phyloP scores from a whole-genome alignment of 2,888 invertebrate species.

The Phyllotreta striolata region DNA sequence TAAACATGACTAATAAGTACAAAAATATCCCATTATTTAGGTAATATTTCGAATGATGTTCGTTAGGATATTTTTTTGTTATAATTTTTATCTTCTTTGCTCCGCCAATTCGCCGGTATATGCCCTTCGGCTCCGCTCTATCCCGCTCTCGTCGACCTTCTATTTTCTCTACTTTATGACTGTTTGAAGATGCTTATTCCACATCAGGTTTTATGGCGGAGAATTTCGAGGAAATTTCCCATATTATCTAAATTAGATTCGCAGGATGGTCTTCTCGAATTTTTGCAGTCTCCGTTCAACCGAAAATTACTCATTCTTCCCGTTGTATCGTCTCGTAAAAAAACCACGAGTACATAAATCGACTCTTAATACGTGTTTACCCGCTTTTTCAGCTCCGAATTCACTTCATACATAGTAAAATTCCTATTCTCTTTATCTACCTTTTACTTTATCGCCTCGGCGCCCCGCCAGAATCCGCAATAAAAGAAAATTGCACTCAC shows the following conservation, averaged over 20 bases:
- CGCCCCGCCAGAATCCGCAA: conserved; percentile 5
- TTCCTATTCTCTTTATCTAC: conserved; percentile 13
- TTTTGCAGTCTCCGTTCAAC: too few relatives aligned
- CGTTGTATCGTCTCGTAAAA: neutral
- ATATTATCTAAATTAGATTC: too few relatives aligned
- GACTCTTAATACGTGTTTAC: conserved; percentile 4
- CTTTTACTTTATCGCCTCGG: conserved; percentile 13
- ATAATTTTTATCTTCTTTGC: conserved; percentile 17
- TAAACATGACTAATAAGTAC: too few relatives aligned
- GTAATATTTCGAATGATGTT: neutral
- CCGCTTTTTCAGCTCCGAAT: neutral
- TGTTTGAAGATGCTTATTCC: conserved; percentile 26
- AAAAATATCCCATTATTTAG: too few relatives aligned
- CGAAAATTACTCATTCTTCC: too few relatives aligned
- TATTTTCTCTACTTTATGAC: conserved; percentile 15
- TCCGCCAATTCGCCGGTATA: neutral
- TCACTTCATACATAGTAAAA: conserved; percentile 15
- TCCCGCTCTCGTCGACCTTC: neutral
- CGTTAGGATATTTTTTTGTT: neutral
- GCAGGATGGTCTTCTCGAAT: too few relatives aligned
- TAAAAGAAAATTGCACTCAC: conserved; percentile 48
- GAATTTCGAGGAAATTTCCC: neutral
- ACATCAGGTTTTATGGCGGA: conserved; percentile 13
- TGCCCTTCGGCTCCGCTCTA: neutral
- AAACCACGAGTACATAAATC: neutral